Evolutionary conservation across 2,797 vertebrate species (phyloP).

Genomic region (Scleropages formosus): DNA sequence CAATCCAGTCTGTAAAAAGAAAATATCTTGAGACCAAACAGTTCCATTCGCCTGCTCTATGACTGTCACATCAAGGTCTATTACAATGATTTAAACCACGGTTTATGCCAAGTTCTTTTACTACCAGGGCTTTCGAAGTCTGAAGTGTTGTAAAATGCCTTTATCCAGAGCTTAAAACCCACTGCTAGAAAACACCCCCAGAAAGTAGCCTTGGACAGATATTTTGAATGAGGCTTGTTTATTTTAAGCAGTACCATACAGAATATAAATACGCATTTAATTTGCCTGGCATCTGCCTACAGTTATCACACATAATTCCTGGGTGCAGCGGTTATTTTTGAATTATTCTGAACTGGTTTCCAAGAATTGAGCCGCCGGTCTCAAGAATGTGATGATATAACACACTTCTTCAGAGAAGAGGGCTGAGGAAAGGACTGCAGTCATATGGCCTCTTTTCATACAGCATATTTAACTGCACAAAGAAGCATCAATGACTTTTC

Average conservation of each 20-base stretch:
- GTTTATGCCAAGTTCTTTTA: slow-evolving; percentile 63
- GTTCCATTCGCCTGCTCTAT: slow-evolving; percentile 54
- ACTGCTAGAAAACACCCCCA: neutral
- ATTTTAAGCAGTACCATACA: slow-evolving; percentile 5
- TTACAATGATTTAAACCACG: slow-evolving; percentile 65
- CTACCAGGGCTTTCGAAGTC: slow-evolving; percentile 52
- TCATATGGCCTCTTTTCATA: neutral
- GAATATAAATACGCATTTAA: neutral
- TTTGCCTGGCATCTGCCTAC: slow-evolving; percentile 12
- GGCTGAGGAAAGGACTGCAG: neutral
- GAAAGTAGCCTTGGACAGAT: slow-evolving; percentile 1
- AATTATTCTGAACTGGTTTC: slow-evolving; percentile 22
- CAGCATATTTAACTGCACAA: neutral
- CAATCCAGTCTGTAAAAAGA: neutral
- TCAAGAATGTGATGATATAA: neutral
- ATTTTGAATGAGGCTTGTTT: slow-evolving; percentile 20
- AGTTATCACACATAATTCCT: slow-evolving; percentile 9
- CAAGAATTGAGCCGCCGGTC: slow-evolving; percentile 15
- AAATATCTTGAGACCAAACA: slow-evolving; percentile 12
- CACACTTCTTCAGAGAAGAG: neutral
- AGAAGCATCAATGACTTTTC: neutral
- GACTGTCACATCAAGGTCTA: slow-evolving; percentile 65
- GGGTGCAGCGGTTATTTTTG: slow-evolving; percentile 14
- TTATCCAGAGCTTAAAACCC: slow-evolving; percentile 47
- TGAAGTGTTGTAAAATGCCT: slow-evolving; percentile 61